Base-by-base conservation (phyloP, 2,888 invertebrate genomes). In the Zelleria hepariella region DNA sequence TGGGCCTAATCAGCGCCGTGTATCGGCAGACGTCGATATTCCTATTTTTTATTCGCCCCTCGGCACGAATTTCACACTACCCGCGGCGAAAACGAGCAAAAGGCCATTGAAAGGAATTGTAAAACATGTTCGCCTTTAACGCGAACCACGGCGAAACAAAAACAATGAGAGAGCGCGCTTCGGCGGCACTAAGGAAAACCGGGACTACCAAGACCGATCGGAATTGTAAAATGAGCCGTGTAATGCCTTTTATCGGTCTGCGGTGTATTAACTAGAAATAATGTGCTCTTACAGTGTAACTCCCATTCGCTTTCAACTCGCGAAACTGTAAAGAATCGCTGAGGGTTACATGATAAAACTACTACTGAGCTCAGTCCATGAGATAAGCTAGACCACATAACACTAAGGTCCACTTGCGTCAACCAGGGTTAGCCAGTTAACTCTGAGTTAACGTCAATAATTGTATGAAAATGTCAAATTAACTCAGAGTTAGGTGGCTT, bases 1-100 rank as follows among this genome's bases (percentile, higher is more conserved):
- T 56, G 62, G 57, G 58, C 60, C 66, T 51, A 66, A 60, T 58
- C 57, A 54, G 60, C 61, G 60, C 51, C 59, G 61, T 67, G 69
- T 67, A 59, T 58, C 54, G 23, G n/a, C 25, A 20, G 54, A 7
- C 25, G 26, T 24, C 54, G 54, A 26, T 51, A 23, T 51, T 21
- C 10, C 53, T 69, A 72, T 70, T 76, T 75, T 75, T 75, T 70
- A 70, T 65, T 58, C 53, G 62, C 58, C 65, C 66, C 64, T 67
- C 68, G 71, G 73, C 72, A 73, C 72, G 72, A 78, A 78, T 74
- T 78, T 80, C 74, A 73, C 81, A 81, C 80, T 77, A 75, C 70
- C 65, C 67, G 72, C 70, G 61, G 71, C 63, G 68, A 67, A 68
- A 67, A 68, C 62, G 66, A 70, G 68, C 71, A 78, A 80, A 80